A percentile compares a stretch with the other conserved stretches of the same genome.
These are phyloP conservation scores for Tryphoninae sp. DNA, from an alignment of 2,888 invertebrate genomes.

Conservation along the genomic window DNA sequence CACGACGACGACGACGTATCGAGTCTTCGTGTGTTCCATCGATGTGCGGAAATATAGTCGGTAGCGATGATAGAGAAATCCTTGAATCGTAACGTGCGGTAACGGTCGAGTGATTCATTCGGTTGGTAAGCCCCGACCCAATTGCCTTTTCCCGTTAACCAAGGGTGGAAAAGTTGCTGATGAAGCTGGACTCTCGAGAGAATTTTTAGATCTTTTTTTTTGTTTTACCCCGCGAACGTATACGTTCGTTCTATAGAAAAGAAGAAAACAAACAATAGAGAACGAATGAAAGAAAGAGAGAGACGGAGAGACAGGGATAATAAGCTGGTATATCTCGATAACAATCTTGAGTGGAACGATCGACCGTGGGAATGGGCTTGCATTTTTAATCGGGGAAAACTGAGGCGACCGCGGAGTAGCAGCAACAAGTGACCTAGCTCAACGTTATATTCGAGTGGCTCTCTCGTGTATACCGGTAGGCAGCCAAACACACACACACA, in stretches of 20 bases:
- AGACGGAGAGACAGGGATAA: slow-evolving; percentile 18
- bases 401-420: slow-evolving; percentile 53
- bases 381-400: slow-evolving; percentile 66
- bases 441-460: slow-evolving; percentile 64
- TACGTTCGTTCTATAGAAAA: background rate
- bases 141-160: background rate
- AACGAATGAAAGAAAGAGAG: slow-evolving; percentile 3
- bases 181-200: background rate
- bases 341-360: slow-evolving; percentile 65
- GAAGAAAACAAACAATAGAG: background rate
- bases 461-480: slow-evolving; percentile 24
- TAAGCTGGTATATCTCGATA: slow-evolving; percentile 59
- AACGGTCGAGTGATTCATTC: background rate
- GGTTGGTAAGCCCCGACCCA: slow-evolving; percentile 1
- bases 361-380: slow-evolving; percentile 68
- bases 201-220: slow-evolving; percentile 19
- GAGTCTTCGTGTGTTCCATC: slow-evolving; percentile 17
- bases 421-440: slow-evolving; percentile 70
- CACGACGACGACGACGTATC: slow-evolving; percentile 27
- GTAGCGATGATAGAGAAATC: background rate
- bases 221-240: background rate
- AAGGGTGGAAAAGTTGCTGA: slow-evolving; percentile 13
- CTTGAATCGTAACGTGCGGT: background rate
- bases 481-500: slow-evolving; percentile 25
- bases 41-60: background rate